Conservation (phyloP, 2,797 vertebrate species). For the Leptodactylus fallax region DNA sequence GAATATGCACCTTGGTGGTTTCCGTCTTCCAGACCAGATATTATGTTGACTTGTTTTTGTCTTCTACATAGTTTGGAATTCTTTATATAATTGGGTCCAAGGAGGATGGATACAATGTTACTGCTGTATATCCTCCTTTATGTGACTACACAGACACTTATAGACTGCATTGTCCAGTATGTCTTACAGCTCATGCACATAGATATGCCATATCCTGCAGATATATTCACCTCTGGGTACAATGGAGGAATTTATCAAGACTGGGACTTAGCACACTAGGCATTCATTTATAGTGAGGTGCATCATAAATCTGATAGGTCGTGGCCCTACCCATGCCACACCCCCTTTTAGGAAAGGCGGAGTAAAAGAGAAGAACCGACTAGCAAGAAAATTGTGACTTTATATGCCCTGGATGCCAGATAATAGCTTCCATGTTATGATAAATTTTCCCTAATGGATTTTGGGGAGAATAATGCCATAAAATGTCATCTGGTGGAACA, state of each 20-base stretch:
- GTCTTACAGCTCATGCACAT: not conserved
- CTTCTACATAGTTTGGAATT: not conserved
- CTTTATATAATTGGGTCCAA: conserved; percentile 1
- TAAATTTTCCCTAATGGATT: not conserved
- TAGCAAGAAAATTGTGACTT: too few relatives aligned
- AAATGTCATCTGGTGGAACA: not conserved
- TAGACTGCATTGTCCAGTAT: not conserved
- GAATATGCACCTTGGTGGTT: not conserved
- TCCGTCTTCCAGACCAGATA: not conserved
- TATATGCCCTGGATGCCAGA: too few relatives aligned
- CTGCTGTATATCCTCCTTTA: not conserved
- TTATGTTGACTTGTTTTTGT: not conserved
- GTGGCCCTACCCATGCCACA: too few relatives aligned
- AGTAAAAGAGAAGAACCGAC: too few relatives aligned
- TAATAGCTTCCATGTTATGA: not conserved
- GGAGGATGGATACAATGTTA: not conserved
- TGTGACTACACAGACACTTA: not conserved
- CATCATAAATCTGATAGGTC: too few relatives aligned
- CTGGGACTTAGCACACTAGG: too few relatives aligned
- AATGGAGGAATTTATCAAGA: too few relatives aligned
- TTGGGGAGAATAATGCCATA: not conserved
- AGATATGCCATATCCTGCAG: not conserved
- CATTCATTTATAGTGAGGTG: too few relatives aligned
- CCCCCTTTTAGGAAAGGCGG: too few relatives aligned
- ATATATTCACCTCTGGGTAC: too few relatives aligned